phyloP scores from a whole-genome alignment of 2,797 vertebrate genomes.

The Platyrinchus mystaceus region DNA sequence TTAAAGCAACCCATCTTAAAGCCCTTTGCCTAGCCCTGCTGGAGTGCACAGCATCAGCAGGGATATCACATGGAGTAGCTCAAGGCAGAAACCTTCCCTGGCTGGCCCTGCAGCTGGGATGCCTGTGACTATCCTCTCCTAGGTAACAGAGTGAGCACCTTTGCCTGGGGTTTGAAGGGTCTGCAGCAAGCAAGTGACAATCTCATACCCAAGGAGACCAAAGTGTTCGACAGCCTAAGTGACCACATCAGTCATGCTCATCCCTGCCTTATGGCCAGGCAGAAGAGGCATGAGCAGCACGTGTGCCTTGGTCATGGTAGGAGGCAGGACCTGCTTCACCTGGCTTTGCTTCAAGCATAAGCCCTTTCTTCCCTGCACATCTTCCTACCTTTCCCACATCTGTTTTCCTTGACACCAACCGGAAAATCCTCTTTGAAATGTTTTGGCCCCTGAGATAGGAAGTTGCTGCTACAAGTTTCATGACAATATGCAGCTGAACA shows the following conservation, averaged over 20 bases:
- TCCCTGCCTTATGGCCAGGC: neutral
- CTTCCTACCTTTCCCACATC: neutral
- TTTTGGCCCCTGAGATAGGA: neutral
- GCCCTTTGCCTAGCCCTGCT: neutral
- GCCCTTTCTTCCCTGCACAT: neutral
- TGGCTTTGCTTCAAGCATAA: neutral
- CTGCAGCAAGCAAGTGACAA: neutral
- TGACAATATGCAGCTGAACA: neutral
- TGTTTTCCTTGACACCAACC: neutral
- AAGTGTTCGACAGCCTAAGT: neutral
- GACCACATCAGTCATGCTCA: accelerated
- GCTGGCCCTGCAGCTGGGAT: neutral
- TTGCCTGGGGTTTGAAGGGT: neutral
- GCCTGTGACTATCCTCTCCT: neutral
- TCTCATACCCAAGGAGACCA: neutral
- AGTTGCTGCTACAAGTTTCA: neutral
- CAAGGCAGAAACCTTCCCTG: neutral
- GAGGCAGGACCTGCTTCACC: neutral
- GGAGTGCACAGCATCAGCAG: neutral
- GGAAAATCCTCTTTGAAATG: neutral
- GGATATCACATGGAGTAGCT: neutral
- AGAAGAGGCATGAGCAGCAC: accelerated
- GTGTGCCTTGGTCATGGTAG: accelerated
- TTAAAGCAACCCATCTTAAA: neutral
- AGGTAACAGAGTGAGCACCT: neutral